Evolutionary conservation across 2,797 vertebrate species (phyloP).

Genomic region (Calcarius lapponicus): DNA sequence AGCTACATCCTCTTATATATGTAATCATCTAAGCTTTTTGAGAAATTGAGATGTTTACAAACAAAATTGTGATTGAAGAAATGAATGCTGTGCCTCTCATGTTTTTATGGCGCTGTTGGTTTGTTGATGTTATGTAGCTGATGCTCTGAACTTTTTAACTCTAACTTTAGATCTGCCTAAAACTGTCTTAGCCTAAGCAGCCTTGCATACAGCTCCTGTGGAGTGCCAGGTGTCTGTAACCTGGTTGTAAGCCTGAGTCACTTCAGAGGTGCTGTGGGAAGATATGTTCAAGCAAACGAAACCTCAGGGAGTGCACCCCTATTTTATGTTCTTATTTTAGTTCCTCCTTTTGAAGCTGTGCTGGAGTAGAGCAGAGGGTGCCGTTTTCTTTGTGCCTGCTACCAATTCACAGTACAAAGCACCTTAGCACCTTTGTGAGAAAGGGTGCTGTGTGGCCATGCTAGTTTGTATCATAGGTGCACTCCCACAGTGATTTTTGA

Average conservation of each 20-base stretch:
- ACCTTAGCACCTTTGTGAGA: neutral
- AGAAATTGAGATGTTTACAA: neutral
- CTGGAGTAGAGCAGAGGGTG: neutral
- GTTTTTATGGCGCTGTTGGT: neutral
- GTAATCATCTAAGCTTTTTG: neutral
- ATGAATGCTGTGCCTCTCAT: accelerated
- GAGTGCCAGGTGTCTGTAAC: neutral
- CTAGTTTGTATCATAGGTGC: neutral
- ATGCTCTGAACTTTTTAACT: neutral
- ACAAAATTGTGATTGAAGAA: neutral
- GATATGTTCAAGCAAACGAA: neutral
- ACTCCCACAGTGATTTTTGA: neutral
- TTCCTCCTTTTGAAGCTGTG: neutral
- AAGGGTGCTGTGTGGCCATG: neutral
- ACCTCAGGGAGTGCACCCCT: neutral
- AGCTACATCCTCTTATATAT: neutral
- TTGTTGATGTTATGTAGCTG: neutral
- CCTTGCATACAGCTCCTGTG: neutral
- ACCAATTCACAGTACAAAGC: neutral
- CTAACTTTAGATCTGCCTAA: neutral
- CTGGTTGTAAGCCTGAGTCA: neutral
- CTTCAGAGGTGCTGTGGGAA: neutral
- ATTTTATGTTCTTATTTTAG: neutral
- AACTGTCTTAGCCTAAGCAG: neutral
- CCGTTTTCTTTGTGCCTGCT: neutral